Evolutionary conservation across 2,888 invertebrate species (phyloP), one percentile per base, ranked within the genome.

Genomic region (Drosophila phalerata): DNA sequence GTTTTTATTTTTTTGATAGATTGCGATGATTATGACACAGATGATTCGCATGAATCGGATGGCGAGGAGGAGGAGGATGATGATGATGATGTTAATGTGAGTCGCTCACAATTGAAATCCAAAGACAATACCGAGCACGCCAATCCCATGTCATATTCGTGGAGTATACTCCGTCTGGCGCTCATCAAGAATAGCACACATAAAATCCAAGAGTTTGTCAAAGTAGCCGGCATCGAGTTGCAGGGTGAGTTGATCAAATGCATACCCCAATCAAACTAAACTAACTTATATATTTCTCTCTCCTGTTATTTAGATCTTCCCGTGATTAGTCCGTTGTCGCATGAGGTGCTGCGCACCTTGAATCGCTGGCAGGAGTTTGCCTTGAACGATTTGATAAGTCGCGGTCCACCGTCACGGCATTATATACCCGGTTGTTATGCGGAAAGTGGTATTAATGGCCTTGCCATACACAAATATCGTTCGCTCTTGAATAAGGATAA

Each of bases 121-220:
- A 91, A 93, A 57, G 95, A 95, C 67, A 97, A 97, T 92, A 95
- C 94, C 6, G 98, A 98, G 91, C 98, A 99, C 92, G 95, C 96
- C 25, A 97, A 98, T 93, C 97, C 99, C 0, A 96, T 96, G 91
- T 98, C 98, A 34, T 98, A 98, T 92, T 97, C 98, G 56, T 99
- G 99, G 99, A 95, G 96, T 89, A 95, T 99, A 74, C 95, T 99
- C 93, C 95, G 98, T 75, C 94, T 98, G 86, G 97, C 98, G 3
- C 95, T 97, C 62, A 95, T 99, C 69, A 95, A 96, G 84, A 95
- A 98, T 67, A 96, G 97, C 56, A 96, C 97, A 80, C 94, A 95
- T 73, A 97, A 98, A 90, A 92, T 99, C 38, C 96, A 96, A 85
- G 96, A 97, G 85, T 98, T 99, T 93, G 94, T 99, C 74, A 95